A percentile compares a stretch with the other conserved stretches of the same genome.
Evolutionary conservation across 2,888 invertebrate species (phyloP).

Genomic region (Temnothorax rugatulus): DNA sequence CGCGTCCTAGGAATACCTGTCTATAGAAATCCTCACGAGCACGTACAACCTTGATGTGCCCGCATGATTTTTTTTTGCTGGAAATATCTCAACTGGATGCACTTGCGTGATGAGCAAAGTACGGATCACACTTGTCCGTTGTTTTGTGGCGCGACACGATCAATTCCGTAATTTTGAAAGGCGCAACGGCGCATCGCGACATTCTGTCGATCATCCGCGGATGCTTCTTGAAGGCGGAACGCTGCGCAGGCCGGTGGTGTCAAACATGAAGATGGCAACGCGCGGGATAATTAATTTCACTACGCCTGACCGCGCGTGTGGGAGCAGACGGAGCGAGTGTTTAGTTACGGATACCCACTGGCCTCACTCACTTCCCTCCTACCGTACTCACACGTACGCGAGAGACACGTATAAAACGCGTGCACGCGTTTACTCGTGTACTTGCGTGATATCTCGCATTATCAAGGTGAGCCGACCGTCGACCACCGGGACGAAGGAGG

Average conservation of each 20-base stretch:
- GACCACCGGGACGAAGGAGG: slow-evolving; percentile 38
- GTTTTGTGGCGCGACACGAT: not conserved
- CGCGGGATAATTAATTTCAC: slow-evolving; percentile 59
- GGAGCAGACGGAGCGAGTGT: slow-evolving; percentile 65
- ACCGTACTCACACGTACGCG: slow-evolving; percentile 22
- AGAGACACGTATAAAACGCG: slow-evolving; percentile 33
- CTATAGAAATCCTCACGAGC: slow-evolving; percentile 4
- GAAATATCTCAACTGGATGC: not conserved
- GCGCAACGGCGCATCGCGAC: not conserved
- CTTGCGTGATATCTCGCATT: slow-evolving; percentile 77
- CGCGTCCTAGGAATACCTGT: slow-evolving; percentile 1
- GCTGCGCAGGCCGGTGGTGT: not conserved
- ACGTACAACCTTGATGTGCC: not conserved
- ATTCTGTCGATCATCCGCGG: not conserved
- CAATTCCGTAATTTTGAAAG: not conserved
- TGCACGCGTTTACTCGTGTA: slow-evolving; percentile 61
- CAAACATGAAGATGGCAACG: slow-evolving; percentile 5
- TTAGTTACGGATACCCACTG: slow-evolving; percentile 72
- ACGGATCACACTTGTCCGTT: not conserved
- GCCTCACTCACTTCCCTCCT: slow-evolving; percentile 62
- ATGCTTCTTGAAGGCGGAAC: not conserved
- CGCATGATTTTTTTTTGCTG: not conserved
- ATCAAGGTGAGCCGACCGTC: slow-evolving; percentile 77
- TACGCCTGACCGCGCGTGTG: slow-evolving; percentile 18
- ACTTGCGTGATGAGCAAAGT: not conserved